Evolutionary conservation across 1,140 invertebrate genomes (phyloP).

Genomic region (Ridgeia piscesae): DNA sequence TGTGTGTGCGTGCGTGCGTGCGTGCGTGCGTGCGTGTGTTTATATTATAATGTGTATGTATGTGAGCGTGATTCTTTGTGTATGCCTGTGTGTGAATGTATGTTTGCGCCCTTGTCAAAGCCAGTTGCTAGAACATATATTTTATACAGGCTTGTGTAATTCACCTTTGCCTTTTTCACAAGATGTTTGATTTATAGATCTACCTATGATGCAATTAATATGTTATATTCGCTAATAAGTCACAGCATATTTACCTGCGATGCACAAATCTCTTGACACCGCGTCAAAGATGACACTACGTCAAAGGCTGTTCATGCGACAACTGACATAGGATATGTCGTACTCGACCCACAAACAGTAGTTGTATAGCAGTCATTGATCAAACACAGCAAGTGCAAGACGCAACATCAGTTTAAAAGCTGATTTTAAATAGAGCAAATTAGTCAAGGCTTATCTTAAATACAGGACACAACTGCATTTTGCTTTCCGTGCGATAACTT

Average conservation of each 20-base stretch:
- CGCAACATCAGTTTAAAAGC: neutral
- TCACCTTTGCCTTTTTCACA: no score
- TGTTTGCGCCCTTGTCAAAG: no score
- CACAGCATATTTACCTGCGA: neutral
- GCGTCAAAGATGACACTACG: neutral
- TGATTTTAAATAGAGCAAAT: no score
- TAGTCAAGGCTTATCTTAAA: no score
- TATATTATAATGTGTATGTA: no score
- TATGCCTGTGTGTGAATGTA: no score
- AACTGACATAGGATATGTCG: neutral
- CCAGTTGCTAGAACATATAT: no score
- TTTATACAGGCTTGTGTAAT: no score
- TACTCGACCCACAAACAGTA: neutral
- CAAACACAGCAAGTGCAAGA: neutral
- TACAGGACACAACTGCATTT: no score
- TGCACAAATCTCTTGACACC: neutral
- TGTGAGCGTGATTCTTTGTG: no score
- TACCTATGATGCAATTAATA: neutral
- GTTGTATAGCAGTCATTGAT: neutral
- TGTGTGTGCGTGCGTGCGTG: no score
- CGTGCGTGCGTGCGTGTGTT: no score
- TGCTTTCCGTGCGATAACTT: neutral
- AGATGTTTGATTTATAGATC: neutral
- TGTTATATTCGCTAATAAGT: neutral
- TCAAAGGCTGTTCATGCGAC: neutral